Percentiles rank a stretch among this genome's conserved stretches.
phyloP scores from a whole-genome alignment of 1,140 invertebrate species.

The Araneus ventricosus region DNA sequence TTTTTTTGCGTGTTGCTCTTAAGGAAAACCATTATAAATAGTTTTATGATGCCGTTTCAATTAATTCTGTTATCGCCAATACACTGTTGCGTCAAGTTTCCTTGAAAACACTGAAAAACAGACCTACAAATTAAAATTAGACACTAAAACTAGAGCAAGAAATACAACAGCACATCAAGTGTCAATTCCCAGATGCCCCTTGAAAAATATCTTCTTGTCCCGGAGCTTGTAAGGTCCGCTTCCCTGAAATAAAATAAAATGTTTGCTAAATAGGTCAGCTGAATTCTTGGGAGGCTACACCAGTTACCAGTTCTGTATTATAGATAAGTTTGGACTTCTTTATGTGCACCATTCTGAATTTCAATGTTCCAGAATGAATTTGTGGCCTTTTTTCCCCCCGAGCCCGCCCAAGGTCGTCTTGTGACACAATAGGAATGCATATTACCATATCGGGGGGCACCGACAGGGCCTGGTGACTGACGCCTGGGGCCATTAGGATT shows the following conservation, averaged over 20 bases:
- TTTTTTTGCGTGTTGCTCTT: too few species aligned
- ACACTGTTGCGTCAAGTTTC: too few species aligned
- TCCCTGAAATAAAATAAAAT: background rate
- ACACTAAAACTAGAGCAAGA: background rate
- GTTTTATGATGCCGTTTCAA: too few species aligned
- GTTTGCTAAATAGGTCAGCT: constrained; percentile 38
- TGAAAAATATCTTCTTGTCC: background rate
- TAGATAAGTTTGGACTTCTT: constrained; percentile 31
- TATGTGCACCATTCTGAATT: constrained; percentile 24
- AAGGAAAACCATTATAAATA: too few species aligned
- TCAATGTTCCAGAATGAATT: constrained; percentile 8
- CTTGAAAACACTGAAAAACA: too few species aligned
- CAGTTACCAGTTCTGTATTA: background rate
- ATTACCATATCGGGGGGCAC: constrained; percentile 25
- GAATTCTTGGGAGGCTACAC: constrained; percentile 4
- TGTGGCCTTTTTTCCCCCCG: background rate
- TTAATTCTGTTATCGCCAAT: too few species aligned
- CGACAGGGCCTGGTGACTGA: background rate
- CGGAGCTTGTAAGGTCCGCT: background rate
- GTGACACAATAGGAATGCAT: constrained; percentile 9
- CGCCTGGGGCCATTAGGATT: background rate
- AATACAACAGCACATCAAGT: background rate
- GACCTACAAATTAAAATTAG: background rate
- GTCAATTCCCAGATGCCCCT: background rate
- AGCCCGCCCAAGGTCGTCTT: background rate